Conservation (phyloP, 2,888 invertebrate genomes). For the Tenthredo amoena region DNA sequence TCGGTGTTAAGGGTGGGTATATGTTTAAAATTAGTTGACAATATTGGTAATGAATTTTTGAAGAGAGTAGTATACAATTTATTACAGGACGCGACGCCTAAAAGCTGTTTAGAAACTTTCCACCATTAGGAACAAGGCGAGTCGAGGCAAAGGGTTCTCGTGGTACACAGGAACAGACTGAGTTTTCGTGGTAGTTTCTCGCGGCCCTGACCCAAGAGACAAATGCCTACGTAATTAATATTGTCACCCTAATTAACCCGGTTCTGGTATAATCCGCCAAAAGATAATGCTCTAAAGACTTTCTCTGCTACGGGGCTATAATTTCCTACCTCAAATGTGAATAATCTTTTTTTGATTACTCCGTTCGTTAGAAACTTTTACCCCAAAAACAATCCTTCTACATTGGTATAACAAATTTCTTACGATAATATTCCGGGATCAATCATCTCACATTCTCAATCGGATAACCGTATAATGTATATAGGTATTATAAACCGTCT, state of each 20-base stretch:
- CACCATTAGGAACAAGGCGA: conserved; percentile 36
- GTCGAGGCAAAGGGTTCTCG: conserved; percentile 15
- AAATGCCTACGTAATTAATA: conserved; percentile 49
- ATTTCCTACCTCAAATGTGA: neutral
- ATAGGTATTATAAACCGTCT: neutral
- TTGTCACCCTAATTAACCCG: conserved; percentile 50
- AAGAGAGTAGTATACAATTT: conserved; percentile 26
- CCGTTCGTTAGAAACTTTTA: neutral
- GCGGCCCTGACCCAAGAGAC: conserved; percentile 38
- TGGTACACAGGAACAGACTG: conserved; percentile 19
- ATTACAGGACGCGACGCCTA: conserved; percentile 7
- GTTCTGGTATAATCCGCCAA: conserved; percentile 34
- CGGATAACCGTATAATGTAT: neutral
- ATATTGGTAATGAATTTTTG: conserved; percentile 41
- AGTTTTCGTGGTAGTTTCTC: conserved; percentile 38
- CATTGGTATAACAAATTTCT: neutral
- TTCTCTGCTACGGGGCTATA: neutral
- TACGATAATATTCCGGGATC: neutral
- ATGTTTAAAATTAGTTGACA: neutral
- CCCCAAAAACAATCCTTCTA: neutral
- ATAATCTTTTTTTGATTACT: conserved; percentile 11
- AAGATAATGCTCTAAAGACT: conserved; percentile 38
- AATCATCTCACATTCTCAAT: neutral
- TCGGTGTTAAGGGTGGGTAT: neutral
- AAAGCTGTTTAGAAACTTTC: conserved; percentile 45